These are phyloP conservation scores for Callitettix versicolor DNA, from an alignment of 1,140 invertebrate species.

Conservation along the genomic window DNA sequence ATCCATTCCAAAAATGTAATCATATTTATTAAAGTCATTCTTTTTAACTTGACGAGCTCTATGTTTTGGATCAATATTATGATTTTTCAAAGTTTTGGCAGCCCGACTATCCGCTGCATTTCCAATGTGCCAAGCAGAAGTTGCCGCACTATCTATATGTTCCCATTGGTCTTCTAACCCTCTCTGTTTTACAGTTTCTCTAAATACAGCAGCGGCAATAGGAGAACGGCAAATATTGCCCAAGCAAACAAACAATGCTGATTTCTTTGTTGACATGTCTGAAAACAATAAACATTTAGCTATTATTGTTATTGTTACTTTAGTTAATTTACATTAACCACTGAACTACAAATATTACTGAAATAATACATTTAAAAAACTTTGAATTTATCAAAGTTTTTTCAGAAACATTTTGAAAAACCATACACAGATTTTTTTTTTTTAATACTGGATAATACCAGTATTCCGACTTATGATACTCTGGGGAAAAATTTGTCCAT, in stretches of 20 bases:
- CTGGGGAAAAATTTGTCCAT: no score
- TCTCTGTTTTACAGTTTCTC: conserved; percentile 51
- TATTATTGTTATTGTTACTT: no score
- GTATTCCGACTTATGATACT: no score
- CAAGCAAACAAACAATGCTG: conserved; percentile 27
- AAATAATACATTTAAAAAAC: no score
- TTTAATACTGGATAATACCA: no score
- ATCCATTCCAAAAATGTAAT: conserved; percentile 89
- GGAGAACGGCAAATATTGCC: conserved; percentile 93
- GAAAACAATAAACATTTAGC: background rate
- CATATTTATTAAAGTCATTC: conserved; percentile 41
- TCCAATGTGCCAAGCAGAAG: conserved; percentile 75
- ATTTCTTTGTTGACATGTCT: conserved; percentile 18
- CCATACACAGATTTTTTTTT: no score
- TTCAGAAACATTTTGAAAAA: no score
- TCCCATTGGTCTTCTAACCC: conserved; percentile 55
- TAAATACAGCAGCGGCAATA: conserved; percentile 85
- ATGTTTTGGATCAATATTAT: conserved; percentile 62
- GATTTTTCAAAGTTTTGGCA: conserved; percentile 52
- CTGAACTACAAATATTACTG: no score
- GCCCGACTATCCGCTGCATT: conserved; percentile 69
- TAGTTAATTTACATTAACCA: no score
- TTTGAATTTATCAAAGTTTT: no score
- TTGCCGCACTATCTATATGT: conserved; percentile 81
- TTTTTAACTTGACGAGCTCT: conserved; percentile 54